A percentile compares a stretch with the other conserved stretches of the same genome.
phyloP scores from a whole-genome alignment of 2,113 vertebrate species.

The Haemorhous mexicanus region DNA sequence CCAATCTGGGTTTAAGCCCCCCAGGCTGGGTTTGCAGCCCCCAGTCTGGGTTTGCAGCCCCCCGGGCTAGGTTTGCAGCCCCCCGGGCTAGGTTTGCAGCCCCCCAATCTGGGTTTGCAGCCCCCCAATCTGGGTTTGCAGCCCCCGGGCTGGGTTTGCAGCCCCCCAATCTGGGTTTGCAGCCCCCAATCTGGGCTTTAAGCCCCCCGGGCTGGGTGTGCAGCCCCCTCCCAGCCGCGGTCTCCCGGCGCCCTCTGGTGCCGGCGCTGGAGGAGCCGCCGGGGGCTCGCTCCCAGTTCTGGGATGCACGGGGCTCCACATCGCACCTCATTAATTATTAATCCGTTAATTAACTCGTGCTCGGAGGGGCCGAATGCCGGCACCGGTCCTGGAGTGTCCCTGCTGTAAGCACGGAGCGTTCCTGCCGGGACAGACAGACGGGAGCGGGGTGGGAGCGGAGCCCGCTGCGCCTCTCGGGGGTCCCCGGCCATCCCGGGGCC shows the following conservation, averaged over 20 bases:
- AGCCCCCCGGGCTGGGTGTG: not conserved
- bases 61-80: no score
- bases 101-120: not conserved
- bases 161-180: no score
- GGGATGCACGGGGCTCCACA: rapidly evolving
- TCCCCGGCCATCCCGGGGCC: not conserved
- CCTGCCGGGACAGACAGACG: not conserved
- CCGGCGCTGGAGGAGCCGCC: not conserved
- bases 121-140: no score
- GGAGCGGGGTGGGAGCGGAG: no score
- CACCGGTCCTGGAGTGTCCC: not conserved
- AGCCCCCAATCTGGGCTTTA: not conserved
- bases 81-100: rapidly evolving
- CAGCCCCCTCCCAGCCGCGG: not conserved
- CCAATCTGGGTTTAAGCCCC: no score
- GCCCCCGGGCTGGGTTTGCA: no score
- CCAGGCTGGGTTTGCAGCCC: rapidly evolving
- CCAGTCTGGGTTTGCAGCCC: not conserved
- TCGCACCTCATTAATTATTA: rapidly evolving
- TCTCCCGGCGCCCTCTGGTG: slow-evolving; percentile 48
- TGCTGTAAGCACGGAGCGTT: no score
- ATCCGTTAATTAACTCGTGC: rapidly evolving
- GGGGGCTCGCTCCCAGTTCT: not conserved
- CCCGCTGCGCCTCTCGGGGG: rapidly evolving
- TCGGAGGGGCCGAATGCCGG: not conserved